Evolutionary conservation across 2,888 invertebrate species (phyloP).

Genomic region (Eupelmus urozonus): DNA sequence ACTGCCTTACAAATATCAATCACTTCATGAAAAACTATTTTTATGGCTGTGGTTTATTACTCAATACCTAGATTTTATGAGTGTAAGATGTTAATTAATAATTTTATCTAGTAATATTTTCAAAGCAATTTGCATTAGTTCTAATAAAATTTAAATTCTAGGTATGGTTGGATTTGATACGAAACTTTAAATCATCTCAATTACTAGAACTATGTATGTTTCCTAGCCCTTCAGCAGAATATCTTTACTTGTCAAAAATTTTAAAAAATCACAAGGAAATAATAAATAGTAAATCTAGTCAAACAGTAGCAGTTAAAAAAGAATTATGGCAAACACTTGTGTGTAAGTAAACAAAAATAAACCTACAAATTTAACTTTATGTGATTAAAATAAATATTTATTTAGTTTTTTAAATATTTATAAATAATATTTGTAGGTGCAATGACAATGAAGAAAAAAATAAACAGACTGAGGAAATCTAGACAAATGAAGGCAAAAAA

Average conservation of each 20-base stretch:
- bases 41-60: constrained; percentile 45
- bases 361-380: not conserved
- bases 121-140: not conserved
- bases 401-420: not conserved
- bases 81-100: constrained; percentile 10
- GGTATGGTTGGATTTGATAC: constrained; percentile 44
- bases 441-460: constrained; percentile 55
- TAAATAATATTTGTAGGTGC: constrained; percentile 40
- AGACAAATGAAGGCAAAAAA: constrained; percentile 34
- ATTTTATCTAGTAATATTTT: constrained; percentile 6
- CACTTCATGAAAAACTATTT: constrained; percentile 35
- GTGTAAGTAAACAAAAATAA: constrained; percentile 45
- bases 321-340: constrained; percentile 56
- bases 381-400: constrained; percentile 1
- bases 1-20: constrained; percentile 41
- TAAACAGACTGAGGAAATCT: constrained; percentile 47
- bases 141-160: constrained; percentile 15
- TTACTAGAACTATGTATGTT: constrained; percentile 40
- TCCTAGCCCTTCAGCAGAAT: constrained; percentile 41
- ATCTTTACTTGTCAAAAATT: constrained; percentile 47
- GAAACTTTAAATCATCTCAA: constrained; percentile 33
- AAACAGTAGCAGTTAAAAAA: constrained; percentile 29
- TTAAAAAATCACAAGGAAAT: constrained; percentile 30
- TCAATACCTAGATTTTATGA: constrained; percentile 49
- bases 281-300: constrained; percentile 28